Conservation (phyloP, 2,113 vertebrate species). For the Emydura subglobosa region DNA sequence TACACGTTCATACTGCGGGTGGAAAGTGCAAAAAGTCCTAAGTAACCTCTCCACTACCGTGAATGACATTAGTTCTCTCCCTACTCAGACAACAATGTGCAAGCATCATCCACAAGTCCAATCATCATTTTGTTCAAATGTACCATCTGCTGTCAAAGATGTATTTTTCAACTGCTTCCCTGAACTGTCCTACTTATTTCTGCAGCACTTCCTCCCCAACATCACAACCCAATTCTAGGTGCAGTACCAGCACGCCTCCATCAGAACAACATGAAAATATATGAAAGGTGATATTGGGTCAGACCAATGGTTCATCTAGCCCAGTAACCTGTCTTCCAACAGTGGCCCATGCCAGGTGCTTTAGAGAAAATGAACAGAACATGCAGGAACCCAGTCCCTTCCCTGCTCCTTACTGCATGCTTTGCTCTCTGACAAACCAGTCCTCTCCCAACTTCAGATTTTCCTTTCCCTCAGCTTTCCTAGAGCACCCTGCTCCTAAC, state of each 20-base stretch:
- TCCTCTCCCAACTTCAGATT: not conserved
- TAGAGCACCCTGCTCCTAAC: not conserved
- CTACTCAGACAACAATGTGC: not conserved
- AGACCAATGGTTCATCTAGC: no score
- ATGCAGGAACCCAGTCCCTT: not conserved
- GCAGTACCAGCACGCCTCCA: not conserved
- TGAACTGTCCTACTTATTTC: not conserved
- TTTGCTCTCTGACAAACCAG: not conserved
- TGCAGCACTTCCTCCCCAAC: not conserved
- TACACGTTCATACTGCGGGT: not conserved
- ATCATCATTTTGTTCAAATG: not conserved
- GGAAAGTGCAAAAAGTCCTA: not conserved
- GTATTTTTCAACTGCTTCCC: not conserved
- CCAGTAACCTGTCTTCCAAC: no score
- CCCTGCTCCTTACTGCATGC: not conserved
- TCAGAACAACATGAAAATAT: not conserved
- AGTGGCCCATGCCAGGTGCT: no score
- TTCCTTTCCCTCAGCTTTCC: not conserved
- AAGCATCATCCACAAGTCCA: not conserved
- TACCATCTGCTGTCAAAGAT: not conserved
- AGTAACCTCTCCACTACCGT: conserved; percentile 47
- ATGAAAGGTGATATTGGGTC: no score
- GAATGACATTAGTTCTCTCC: not conserved
- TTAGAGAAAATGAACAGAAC: no score
- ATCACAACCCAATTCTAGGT: not conserved